Evolutionary conservation across 2,797 vertebrate genomes (phyloP).

Genomic region (Avahi laniger): DNA sequence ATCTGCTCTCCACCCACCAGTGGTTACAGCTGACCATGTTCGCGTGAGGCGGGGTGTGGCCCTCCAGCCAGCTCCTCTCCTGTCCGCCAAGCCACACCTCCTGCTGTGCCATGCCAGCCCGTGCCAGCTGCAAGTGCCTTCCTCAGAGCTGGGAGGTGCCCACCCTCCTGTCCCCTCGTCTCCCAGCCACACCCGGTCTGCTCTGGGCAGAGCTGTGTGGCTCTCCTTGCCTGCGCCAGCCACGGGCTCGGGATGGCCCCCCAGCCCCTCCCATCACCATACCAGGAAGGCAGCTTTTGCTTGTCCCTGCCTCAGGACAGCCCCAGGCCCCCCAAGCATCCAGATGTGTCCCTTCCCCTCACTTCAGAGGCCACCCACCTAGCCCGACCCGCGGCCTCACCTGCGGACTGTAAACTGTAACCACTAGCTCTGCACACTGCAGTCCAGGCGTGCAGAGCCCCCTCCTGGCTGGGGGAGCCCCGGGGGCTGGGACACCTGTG

Average conservation of each 20-base stretch:
- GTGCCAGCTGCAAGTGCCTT: slow-evolving; percentile 79
- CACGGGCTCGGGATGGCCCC: not conserved
- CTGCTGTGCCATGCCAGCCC: not conserved
- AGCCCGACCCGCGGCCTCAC: not conserved
- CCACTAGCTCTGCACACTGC: slow-evolving; percentile 50
- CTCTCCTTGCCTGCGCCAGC: not conserved
- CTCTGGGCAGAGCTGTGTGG: not conserved
- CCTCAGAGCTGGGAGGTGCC: not conserved
- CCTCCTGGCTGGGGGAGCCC: not conserved
- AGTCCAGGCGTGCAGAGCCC: not conserved
- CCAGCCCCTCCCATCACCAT: not conserved
- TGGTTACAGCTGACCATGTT: slow-evolving; percentile 97
- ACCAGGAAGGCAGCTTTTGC: slow-evolving; percentile 37
- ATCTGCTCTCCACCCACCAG: slow-evolving; percentile 79
- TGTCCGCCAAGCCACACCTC: slow-evolving; percentile 5
- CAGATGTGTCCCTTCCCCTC: not conserved
- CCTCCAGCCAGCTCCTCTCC: not conserved
- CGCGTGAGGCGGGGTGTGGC: slow-evolving; percentile 82
- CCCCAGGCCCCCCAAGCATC: not conserved
- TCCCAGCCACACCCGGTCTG: not conserved
- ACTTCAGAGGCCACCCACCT: not conserved
- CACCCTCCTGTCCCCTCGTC: not conserved
- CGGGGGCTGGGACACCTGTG: not conserved
- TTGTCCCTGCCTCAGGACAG: slow-evolving; percentile 23
- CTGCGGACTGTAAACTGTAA: slow-evolving; percentile 6